phyloP scores from a whole-genome alignment of 1,140 invertebrate genomes.

The Lithobius niger region DNA sequence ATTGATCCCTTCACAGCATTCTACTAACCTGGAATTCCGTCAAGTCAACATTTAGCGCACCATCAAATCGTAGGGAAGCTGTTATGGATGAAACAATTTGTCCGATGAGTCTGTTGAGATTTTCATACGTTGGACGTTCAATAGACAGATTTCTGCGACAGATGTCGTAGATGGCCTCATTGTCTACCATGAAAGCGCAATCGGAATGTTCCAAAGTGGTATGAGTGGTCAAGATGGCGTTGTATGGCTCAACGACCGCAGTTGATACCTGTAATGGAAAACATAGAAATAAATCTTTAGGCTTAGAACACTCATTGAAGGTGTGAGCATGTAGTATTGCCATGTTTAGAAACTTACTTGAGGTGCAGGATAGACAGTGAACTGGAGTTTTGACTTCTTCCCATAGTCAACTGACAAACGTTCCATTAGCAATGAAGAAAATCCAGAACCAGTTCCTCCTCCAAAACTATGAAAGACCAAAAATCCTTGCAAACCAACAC shows the following conservation, averaged over 20 bases:
- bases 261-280: too few species aligned
- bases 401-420: constrained; percentile 36
- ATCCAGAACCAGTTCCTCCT: constrained; percentile 41
- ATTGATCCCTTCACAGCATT: too few species aligned
- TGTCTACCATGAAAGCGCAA: too few species aligned
- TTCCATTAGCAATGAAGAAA: constrained; percentile 39
- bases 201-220: too few species aligned
- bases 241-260: constrained; percentile 35
- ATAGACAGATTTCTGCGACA: constrained; percentile 38
- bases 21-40: constrained; percentile 42
- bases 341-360: too few species aligned
- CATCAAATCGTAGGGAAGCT: too few species aligned
- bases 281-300: neutral
- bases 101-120: constrained; percentile 31
- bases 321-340: too few species aligned
- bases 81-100: constrained; percentile 36
- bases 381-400: constrained; percentile 40
- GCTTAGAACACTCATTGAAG: too few species aligned
- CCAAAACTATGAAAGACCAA: too few species aligned
- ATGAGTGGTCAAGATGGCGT: too few species aligned
- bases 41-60: constrained; percentile 40
- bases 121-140: constrained; percentile 29
- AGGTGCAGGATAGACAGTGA: constrained; percentile 40
- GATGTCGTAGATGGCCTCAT: too few species aligned
- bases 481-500: too few species aligned